Evolutionary conservation across 2,888 invertebrate genomes (phyloP).

Genomic region (Toxonevra muliebris): DNA sequence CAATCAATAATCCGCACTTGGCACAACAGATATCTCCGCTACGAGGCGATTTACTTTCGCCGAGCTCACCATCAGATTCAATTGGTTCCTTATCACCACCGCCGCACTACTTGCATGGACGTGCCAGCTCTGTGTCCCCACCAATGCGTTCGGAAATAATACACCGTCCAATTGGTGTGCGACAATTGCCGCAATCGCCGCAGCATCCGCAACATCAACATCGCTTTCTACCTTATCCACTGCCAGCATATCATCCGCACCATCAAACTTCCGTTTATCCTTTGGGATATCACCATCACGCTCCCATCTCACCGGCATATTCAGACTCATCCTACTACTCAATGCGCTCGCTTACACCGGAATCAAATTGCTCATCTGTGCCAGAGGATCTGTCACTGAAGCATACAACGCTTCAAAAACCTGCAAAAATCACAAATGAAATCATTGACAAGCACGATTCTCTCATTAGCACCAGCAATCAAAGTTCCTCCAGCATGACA

Average conservation of each 20-base stretch:
- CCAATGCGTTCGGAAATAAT: constrained; percentile 61
- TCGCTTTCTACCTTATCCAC: constrained; percentile 42
- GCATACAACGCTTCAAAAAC: constrained; percentile 44
- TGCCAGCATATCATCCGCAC: constrained; percentile 38
- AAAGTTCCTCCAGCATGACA: constrained; percentile 35
- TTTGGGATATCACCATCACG: constrained; percentile 49
- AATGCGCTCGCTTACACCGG: constrained; percentile 63
- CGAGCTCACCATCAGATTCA: constrained; percentile 62
- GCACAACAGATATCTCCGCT: constrained; percentile 58
- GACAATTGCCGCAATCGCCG: constrained; percentile 48
- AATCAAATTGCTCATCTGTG: constrained; percentile 60
- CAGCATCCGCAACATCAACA: constrained; percentile 48
- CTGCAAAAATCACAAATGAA: not conserved
- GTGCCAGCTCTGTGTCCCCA: constrained; percentile 63
- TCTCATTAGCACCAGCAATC: constrained; percentile 21
- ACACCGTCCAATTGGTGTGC: constrained; percentile 58
- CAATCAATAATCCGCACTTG: constrained; percentile 60
- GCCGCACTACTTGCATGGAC: constrained; percentile 61
- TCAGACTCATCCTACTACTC: constrained; percentile 64
- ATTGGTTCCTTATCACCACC: constrained; percentile 63
- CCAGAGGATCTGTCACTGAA: constrained; percentile 64
- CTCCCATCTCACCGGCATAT: constrained; percentile 64
- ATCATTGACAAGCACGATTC: constrained; percentile 2
- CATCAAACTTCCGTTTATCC: constrained; percentile 36
- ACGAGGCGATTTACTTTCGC: constrained; percentile 59